Percentiles rank a stretch among this genome's conserved stretches.
These are phyloP conservation scores for Sinocyclocheilus anophthalmus DNA, from an alignment of 2,113 vertebrate species.

Conservation along the genomic window DNA sequence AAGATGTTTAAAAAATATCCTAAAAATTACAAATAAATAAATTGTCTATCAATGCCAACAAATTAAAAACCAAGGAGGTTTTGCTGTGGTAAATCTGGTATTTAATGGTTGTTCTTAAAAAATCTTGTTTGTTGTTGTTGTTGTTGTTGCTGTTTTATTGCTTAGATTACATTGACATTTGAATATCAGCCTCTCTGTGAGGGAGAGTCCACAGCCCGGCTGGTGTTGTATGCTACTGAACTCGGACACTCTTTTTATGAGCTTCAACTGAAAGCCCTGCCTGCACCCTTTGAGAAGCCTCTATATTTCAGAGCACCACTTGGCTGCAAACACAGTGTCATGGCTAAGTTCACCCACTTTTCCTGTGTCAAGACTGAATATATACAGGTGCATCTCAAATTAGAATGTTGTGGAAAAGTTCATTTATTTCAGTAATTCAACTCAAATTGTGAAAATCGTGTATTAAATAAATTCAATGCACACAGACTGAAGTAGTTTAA, in stretches of 20 bases:
- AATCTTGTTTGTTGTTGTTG: no score
- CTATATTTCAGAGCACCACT: constrained; percentile 77
- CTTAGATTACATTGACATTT: constrained; percentile 76
- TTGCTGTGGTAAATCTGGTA: background rate
- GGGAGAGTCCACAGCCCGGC: constrained; percentile 70
- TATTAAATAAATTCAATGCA: no score
- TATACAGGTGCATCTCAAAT: background rate
- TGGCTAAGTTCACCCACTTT: constrained; percentile 80
- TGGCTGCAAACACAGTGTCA: constrained; percentile 75
- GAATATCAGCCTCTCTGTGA: constrained; percentile 82
- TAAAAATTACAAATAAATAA: background rate
- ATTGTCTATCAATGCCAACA: background rate
- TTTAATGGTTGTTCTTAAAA: background rate
- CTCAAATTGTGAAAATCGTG: no score
- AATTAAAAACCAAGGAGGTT: background rate
- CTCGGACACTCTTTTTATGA: constrained; percentile 81
- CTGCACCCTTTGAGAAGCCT: constrained; percentile 74
- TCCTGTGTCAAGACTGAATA: constrained; percentile 79
- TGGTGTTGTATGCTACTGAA: constrained; percentile 76
- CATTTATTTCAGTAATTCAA: no score
- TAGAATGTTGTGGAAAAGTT: no score
- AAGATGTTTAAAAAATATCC: background rate
- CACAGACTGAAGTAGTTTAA: no score
- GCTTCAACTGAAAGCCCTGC: constrained; percentile 76
- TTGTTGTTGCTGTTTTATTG: background rate